Evolutionary conservation across 2,113 vertebrate genomes (phyloP).

Genomic region (Vulpes ferrilata): DNA sequence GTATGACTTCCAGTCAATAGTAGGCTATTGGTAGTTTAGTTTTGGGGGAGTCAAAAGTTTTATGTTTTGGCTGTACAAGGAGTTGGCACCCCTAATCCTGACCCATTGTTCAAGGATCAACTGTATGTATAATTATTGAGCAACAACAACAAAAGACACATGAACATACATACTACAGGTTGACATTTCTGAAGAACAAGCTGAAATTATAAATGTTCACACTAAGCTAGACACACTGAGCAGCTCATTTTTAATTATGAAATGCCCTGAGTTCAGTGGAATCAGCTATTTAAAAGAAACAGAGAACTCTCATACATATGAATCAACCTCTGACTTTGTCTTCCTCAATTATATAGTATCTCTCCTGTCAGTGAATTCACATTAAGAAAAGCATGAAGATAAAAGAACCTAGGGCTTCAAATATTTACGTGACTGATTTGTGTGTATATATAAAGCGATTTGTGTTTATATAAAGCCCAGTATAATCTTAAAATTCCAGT

Average conservation of each 20-base stretch:
- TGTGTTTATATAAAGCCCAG: background rate
- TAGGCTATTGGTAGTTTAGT: background rate
- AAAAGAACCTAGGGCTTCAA: background rate
- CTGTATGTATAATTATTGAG: background rate
- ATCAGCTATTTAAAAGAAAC: background rate
- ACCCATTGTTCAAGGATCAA: background rate
- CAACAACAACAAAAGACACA: background rate
- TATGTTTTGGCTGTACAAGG: background rate
- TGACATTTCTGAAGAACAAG: conserved; percentile 15
- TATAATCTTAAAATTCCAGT: background rate
- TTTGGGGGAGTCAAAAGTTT: background rate
- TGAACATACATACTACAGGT: background rate
- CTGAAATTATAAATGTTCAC: background rate
- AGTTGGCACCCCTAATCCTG: background rate
- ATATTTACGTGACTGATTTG: background rate
- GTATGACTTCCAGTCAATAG: background rate
- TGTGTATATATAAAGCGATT: background rate
- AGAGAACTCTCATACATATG: background rate
- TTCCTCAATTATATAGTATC: background rate
- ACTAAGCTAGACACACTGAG: background rate
- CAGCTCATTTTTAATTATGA: background rate
- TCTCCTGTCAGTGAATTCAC: background rate
- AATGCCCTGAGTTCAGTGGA: background rate
- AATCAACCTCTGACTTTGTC: background rate
- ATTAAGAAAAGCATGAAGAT: background rate